These are phyloP conservation scores for Pocillopora damicornis DNA, from an alignment of 64 coral and sea anemone genomes.

Conservation along the genomic window DNA sequence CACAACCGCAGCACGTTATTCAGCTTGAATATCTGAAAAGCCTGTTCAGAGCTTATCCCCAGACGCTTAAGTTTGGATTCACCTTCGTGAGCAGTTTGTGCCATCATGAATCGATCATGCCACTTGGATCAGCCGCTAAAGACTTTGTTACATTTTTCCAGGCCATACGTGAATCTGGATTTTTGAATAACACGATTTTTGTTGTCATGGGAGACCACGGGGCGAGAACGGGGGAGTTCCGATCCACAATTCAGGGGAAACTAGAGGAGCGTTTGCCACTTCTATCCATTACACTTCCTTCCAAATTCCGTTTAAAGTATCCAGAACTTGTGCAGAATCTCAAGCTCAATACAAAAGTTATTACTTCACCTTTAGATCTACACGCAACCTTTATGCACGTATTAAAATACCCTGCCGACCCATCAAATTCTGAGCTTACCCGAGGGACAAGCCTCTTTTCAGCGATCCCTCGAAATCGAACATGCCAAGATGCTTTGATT, in stretches of 20 bases:
- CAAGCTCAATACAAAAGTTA: conserved; percentile 53
- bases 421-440: conserved; percentile 62
- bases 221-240: conserved; percentile 72
- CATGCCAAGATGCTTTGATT: conserved; percentile 73
- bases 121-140: conserved; percentile 48
- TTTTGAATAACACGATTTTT: conserved; percentile 74
- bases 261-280: conserved; percentile 80
- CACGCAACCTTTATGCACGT: conserved; percentile 93
- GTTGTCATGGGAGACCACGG: conserved; percentile 90
- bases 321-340: conserved; percentile 55
- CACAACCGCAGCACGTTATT: conserved; percentile 79
- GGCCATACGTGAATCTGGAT: conserved; percentile 53
- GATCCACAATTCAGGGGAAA: conserved; percentile 79
- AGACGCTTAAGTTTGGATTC: conserved; percentile 73
- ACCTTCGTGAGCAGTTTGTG: conserved; percentile 82
- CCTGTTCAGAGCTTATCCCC: conserved; percentile 76
- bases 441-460: conserved; percentile 56
- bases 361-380: conserved; percentile 83
- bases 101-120: conserved; percentile 61
- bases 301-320: conserved; percentile 57
- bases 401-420: conserved; percentile 70
- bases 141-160: conserved; percentile 71
- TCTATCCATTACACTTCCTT: conserved; percentile 69
- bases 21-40: conserved; percentile 84
- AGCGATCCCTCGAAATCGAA: conserved; percentile 47